Evolutionary conservation across 2,113 vertebrate species (phyloP).

Genomic region (Siphamia tubifer): DNA sequence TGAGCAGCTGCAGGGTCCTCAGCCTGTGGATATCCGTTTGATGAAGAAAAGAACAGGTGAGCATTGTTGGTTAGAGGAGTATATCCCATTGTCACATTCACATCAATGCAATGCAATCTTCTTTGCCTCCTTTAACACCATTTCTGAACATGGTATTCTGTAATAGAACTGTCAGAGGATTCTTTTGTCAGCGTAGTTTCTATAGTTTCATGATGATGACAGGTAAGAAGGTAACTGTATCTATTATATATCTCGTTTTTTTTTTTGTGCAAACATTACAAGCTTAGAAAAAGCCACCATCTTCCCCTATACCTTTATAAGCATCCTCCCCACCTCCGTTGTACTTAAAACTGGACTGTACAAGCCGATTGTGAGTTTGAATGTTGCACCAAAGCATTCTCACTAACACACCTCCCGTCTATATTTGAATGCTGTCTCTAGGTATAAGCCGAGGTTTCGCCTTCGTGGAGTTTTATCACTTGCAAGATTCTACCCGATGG

Average conservation of each 20-base stretch:
- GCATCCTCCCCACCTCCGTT: slow-evolving; percentile 71
- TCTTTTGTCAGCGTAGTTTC: not conserved
- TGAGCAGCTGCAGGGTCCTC: slow-evolving; percentile 90
- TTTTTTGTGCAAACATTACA: slow-evolving; percentile 77
- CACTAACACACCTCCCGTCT: slow-evolving; percentile 99
- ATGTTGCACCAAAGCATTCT: slow-evolving; percentile 94
- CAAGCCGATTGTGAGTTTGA: slow-evolving; percentile 92
- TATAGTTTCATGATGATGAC: slow-evolving; percentile 13
- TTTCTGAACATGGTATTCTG: not conserved
- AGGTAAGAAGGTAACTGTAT: slow-evolving; percentile 47
- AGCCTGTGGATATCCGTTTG: slow-evolving; percentile 92
- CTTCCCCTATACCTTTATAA: slow-evolving; percentile 37
- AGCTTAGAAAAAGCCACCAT: slow-evolving; percentile 78
- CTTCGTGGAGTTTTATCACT: slow-evolving; percentile 99
- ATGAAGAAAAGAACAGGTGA: slow-evolving; percentile 97
- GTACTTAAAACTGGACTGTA: slow-evolving; percentile 81
- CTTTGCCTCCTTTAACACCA: slow-evolving; percentile 62
- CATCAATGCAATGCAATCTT: slow-evolving; percentile 64
- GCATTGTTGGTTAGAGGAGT: slow-evolving; percentile 70
- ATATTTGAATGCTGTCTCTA: slow-evolving; percentile 99
- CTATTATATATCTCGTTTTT: not conserved
- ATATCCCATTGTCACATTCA: slow-evolving; percentile 42
- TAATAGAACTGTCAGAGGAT: not conserved
- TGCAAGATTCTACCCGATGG: slow-evolving; percentile 99
- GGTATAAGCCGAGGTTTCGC: slow-evolving; percentile 99